phyloP scores from a whole-genome alignment of 2,888 invertebrate species.

The Rambutsinella grinnellia region DNA sequence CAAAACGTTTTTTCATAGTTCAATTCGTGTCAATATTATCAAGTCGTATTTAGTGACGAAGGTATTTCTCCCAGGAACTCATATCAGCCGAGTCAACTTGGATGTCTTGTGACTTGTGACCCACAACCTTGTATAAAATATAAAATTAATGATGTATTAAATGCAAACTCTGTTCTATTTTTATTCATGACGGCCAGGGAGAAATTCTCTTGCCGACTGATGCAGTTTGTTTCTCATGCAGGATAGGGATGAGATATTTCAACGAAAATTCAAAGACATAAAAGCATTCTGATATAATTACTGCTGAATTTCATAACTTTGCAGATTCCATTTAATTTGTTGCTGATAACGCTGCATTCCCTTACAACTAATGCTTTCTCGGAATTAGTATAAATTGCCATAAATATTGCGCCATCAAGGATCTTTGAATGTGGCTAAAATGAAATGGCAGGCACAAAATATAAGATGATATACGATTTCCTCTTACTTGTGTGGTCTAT shows the following conservation, averaged over 20 bases:
- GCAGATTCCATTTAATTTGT: slow-evolving; percentile 21
- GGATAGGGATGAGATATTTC: no score
- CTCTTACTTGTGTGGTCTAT: background rate
- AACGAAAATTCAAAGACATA: no score
- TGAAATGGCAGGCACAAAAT: background rate
- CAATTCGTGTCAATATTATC: background rate
- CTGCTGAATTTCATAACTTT: background rate
- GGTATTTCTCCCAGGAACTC: background rate
- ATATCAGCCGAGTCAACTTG: no score
- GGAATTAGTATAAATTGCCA: slow-evolving; percentile 3
- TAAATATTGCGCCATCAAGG: background rate
- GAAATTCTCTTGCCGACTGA: no score
- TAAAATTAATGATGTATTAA: no score
- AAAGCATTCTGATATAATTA: background rate
- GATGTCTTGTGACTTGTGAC: background rate
- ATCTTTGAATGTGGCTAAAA: background rate
- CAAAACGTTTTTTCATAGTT: background rate
- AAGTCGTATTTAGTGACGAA: background rate
- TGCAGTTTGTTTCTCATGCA: background rate
- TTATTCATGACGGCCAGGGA: no score
- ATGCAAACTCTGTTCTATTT: no score
- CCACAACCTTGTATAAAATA: background rate
- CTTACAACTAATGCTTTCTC: slow-evolving; percentile 19
- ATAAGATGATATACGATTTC: background rate
- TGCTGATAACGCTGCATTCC: slow-evolving; percentile 14